Conservation (phyloP, 2,113 vertebrate species). For the Upupa epops region DNA sequence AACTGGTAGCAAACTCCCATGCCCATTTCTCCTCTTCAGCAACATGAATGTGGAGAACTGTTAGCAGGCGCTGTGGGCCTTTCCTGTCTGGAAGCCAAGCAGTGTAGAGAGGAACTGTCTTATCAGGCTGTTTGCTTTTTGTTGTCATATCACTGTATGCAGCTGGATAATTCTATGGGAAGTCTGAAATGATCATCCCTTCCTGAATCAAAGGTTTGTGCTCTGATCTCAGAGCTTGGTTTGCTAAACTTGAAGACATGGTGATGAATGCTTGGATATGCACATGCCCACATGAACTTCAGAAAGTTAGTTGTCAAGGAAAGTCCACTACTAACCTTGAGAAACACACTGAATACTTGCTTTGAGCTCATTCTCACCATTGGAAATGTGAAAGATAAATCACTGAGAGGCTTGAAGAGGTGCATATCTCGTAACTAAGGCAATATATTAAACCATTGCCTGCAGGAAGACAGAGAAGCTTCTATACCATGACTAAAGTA, state of each 20-base stretch:
- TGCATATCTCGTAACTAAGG: background rate
- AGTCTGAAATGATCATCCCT: background rate
- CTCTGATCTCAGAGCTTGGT: background rate
- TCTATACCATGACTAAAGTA: background rate
- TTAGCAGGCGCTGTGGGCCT: background rate
- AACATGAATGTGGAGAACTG: background rate
- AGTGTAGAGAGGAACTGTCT: background rate
- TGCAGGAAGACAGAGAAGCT: background rate
- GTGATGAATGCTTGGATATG: background rate
- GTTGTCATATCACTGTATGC: background rate
- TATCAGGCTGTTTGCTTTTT: background rate
- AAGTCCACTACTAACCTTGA: background rate
- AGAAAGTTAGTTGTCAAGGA: background rate
- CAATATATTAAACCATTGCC: background rate
- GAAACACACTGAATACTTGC: background rate
- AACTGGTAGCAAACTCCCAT: background rate
- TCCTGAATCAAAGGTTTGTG: background rate
- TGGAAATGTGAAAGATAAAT: background rate
- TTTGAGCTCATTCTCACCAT: background rate
- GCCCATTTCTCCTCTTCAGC: background rate
- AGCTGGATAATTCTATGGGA: background rate
- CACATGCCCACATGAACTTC: background rate
- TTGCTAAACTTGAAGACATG: background rate
- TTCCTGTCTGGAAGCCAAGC: background rate
- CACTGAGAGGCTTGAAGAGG: background rate